Percentiles rank a stretch among this genome's conserved stretches.
Evolutionary conservation across 1,140 invertebrate genomes (phyloP).

Genomic region (Drosophila lacteicornis): DNA sequence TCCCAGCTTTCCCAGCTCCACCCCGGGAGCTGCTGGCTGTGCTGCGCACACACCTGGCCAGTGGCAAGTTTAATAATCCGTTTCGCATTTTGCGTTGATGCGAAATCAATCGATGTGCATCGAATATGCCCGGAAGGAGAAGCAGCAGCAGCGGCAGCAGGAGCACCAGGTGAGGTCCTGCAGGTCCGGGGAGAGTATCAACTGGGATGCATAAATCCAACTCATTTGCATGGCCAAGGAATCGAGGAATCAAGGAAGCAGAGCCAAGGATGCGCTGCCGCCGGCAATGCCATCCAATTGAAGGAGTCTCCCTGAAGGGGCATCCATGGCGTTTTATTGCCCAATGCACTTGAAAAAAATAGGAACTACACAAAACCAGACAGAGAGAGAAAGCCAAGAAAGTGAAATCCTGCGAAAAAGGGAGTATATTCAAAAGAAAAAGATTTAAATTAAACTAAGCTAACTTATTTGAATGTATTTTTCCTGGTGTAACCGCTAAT

Average conservation of each 20-base stretch:
- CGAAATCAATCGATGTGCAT: slow-evolving; percentile 74
- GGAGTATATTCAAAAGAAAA: too few species aligned
- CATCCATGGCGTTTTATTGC: neutral
- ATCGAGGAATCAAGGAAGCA: slow-evolving; percentile 44
- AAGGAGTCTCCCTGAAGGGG: slow-evolving; percentile 3
- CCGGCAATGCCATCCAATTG: slow-evolving; percentile 47
- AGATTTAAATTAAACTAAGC: neutral
- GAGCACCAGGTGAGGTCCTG: slow-evolving; percentile 10
- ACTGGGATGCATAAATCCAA: slow-evolving; percentile 43
- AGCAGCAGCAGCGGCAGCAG: slow-evolving; percentile 1
- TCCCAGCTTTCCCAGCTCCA: neutral
- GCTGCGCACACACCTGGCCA: slow-evolving; percentile 47
- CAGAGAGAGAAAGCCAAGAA: too few species aligned
- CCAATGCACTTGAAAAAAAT: neutral
- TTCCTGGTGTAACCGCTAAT: neutral
- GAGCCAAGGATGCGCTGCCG: slow-evolving; percentile 25
- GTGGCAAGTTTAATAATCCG: slow-evolving; percentile 71
- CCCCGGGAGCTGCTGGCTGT: slow-evolving; percentile 15
- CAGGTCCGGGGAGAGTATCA: slow-evolving; percentile 10
- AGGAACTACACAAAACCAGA: too few species aligned
- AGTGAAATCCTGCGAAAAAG: too few species aligned
- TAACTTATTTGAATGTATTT: too few species aligned
- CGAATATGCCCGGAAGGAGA: slow-evolving; percentile 63
- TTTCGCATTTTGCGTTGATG: slow-evolving; percentile 74
- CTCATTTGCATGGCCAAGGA: slow-evolving; percentile 70